phyloP scores from a whole-genome alignment of 2,888 invertebrate genomes.

The Eubasilissa splendida region DNA sequence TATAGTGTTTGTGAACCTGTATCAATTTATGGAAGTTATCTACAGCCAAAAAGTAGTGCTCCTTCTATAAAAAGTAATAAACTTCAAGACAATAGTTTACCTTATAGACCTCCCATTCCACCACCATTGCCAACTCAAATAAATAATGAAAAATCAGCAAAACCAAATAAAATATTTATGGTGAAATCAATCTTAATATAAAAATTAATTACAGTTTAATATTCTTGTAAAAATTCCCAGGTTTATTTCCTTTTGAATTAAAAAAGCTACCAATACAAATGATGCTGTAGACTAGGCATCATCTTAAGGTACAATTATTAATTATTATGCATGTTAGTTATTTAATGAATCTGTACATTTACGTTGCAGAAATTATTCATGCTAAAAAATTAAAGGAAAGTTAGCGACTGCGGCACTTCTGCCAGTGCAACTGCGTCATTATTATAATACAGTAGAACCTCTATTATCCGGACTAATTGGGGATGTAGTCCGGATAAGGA shows the following conservation, averaged over 20 bases:
- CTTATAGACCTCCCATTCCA: constrained; percentile 62
- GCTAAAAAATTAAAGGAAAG: too few species aligned
- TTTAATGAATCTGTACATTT: too few species aligned
- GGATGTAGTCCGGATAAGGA: too few species aligned
- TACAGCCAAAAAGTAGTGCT: constrained; percentile 47
- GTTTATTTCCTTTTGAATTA: neutral
- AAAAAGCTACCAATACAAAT: neutral
- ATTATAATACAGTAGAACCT: too few species aligned
- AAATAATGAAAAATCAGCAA: constrained; percentile 59
- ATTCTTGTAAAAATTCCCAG: neutral
- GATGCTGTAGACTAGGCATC: too few species aligned
- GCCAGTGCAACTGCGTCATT: too few species aligned
- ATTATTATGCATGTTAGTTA: too few species aligned
- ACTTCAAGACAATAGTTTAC: neutral
- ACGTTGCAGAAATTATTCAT: too few species aligned
- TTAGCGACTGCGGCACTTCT: too few species aligned
- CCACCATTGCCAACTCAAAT: constrained; percentile 64
- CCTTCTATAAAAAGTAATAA: constrained; percentile 8
- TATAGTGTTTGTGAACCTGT: constrained; percentile 80
- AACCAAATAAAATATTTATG: constrained; percentile 65
- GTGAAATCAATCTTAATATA: constrained; percentile 59
- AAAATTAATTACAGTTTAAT: constrained; percentile 13
- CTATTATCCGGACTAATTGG: too few species aligned
- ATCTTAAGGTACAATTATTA: too few species aligned
- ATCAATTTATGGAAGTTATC: constrained; percentile 76